Evolutionary conservation across 2,888 invertebrate genomes (phyloP), one percentile per base, ranked within the genome.

Genomic region (Parnassius smintheus): DNA sequence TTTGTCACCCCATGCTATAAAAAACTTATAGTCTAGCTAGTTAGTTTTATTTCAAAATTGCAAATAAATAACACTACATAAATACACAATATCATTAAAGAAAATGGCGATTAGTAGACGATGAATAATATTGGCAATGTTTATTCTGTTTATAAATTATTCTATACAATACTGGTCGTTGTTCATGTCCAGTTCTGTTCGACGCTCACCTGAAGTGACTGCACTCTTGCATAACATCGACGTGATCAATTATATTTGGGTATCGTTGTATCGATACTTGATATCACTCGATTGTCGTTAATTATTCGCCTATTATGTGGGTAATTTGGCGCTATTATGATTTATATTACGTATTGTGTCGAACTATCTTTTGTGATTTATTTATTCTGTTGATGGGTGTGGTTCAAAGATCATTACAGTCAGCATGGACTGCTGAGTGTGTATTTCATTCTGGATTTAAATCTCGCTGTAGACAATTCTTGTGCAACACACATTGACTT

Each of bases 211-310:
- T 2, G 56, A 45, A 50, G 56, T 51, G 55, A 56, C 35, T 61
- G 61, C 51, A 51, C 56, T 61, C 51, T 61, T 61, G 56, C 61
- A 46, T 51, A 61, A 61, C 35, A 10, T 45, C n/a, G 44, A 7
- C 10, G 13, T 49, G 10, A 49, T 41, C 45, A 46, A 56, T 44
- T 55, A 55, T 45, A 59, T 25, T 25, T 55, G 50, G 61, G 51
- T 51, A 50, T 18, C 48, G 44, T 46, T 41, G n/a, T 53, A 22
- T 59, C 41, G 54, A 61, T 44, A 13, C 2, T 13, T 48, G 42
- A 46, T 49, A 11, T 48, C 25, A 25, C n/a, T 61, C 49, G 56
- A 44, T 61, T 46, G 22, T 52, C 13, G 22, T 18, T 41, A 51
- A 41, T 57, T 12, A 46, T 7, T 50, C 44, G 25, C 22, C 8